phyloP scores from a whole-genome alignment of 2,888 invertebrate genomes.

The Achlya flavicornis region DNA sequence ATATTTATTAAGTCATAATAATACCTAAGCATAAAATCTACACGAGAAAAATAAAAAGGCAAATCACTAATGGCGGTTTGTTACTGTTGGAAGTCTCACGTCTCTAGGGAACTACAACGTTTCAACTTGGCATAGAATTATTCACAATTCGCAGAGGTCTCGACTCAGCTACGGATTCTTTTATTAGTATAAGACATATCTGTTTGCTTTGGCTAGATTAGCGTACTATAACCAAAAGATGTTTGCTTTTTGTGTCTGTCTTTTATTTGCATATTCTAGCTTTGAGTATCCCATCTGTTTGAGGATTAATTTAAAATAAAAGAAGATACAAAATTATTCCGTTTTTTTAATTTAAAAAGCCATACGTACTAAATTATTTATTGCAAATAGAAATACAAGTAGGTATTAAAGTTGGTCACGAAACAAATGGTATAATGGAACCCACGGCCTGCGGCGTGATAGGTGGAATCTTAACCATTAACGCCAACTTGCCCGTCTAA shows the following conservation, averaged over 20 bases:
- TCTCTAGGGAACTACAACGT: conserved; percentile 22
- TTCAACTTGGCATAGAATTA: conserved; percentile 27
- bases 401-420: too few species aligned
- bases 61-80: conserved; percentile 22
- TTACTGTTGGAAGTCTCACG: conserved; percentile 24
- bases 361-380: too few species aligned
- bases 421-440: too few species aligned
- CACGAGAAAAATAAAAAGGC: conserved; percentile 17
- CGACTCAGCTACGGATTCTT: conserved; percentile 18
- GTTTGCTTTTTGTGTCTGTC: background rate
- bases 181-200: conserved; percentile 18
- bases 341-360: too few species aligned
- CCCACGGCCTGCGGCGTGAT: too few species aligned
- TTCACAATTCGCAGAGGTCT: conserved; percentile 22
- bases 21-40: background rate
- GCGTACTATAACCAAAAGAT: conserved; percentile 8
- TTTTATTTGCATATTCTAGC: background rate
- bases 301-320: background rate
- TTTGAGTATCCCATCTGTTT: background rate
- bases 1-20: background rate
- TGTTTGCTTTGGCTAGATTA: conserved; percentile 8
- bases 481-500: too few species aligned
- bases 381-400: too few species aligned
- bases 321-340: too few species aligned
- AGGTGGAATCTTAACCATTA: too few species aligned